phyloP scores from a whole-genome alignment of 2,113 vertebrate species.

The Lepisosteus oculatus region DNA sequence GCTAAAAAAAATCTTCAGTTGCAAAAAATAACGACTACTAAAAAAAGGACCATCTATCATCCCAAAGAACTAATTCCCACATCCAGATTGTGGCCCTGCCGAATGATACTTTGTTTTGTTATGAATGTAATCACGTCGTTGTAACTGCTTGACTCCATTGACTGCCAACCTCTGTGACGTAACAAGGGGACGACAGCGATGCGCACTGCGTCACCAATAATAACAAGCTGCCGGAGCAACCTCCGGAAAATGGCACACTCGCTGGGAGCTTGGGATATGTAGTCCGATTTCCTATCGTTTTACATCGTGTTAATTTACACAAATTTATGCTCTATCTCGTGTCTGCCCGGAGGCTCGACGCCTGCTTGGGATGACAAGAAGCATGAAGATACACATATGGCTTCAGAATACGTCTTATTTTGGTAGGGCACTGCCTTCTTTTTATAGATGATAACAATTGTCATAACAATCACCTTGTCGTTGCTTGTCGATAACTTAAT shows the following conservation, averaged over 20 bases:
- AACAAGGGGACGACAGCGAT: slow-evolving; percentile 25
- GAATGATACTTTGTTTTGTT: slow-evolving; percentile 33
- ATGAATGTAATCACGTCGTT: slow-evolving; percentile 24
- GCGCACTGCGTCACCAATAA: slow-evolving; percentile 53
- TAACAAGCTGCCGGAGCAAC: slow-evolving; percentile 35
- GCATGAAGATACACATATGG: slow-evolving; percentile 60
- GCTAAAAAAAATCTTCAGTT: neutral
- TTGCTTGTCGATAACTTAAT: neutral
- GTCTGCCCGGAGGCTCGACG: slow-evolving; percentile 19
- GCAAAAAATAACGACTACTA: slow-evolving; percentile 11
- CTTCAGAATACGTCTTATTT: slow-evolving; percentile 48
- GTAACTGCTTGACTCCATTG: slow-evolving; percentile 56
- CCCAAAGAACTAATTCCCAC: slow-evolving; percentile 3
- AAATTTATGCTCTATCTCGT: slow-evolving; percentile 38
- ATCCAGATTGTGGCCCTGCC: slow-evolving; percentile 1
- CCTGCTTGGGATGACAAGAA: slow-evolving; percentile 21
- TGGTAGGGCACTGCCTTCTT: slow-evolving; percentile 36
- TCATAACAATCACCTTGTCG: slow-evolving; percentile 9
- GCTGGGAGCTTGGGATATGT: slow-evolving; percentile 53
- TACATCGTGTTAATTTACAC: slow-evolving; percentile 11
- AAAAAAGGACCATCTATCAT: neutral
- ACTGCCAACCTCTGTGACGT: slow-evolving; percentile 43
- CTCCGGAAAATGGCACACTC: neutral
- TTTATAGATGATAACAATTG: neutral
- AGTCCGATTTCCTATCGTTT: slow-evolving; percentile 36